Base-by-base conservation (phyloP, 2,797 vertebrate species). In the Neosalanx taihuensis region DNA sequence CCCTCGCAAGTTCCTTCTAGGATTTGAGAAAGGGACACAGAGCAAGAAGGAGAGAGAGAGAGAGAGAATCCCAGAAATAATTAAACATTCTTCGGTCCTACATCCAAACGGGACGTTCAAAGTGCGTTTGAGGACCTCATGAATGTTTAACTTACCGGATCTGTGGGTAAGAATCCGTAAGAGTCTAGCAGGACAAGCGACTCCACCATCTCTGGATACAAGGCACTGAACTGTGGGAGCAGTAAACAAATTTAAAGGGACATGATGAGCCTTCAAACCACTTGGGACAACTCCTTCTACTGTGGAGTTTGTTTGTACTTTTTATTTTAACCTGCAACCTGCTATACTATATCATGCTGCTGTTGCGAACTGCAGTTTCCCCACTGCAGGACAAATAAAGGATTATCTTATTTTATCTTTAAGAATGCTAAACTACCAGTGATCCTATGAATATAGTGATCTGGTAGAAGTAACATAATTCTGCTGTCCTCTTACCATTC, bases 171-270 rank as follows among this genome's bases (percentile, higher is more conserved):
- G 84, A 96, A 93, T 17, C 94, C 95, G 1, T 37, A 56, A 0
- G 85, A 80, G 75, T 97, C 96, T 86, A 98, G 84, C 41, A 97
- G 82, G 49, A 97, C 83, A 20, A 97, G n/a, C 35, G 89, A 87
- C 6, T 97, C 93, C 79, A 97, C 95, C 94, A 95, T 94, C 84
- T 98, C 95, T 0, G 96, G 95, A 86, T 94, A 98, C 78, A 94
- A 37, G 10, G 94, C 91, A 66, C 92, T 89, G 75, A 96, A 95
- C 96, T 98, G 78, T 2, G 7, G 13, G 3, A 46, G 13, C 41
- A n/a, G 30, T 62, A 5, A 56, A 56, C 51, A 73, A 73, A 82
- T 37, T 71, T 31, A 57, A 61, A 3, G 57, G 30, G 29, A 67
- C 31, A 67, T 56, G 9, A 70, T 64, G 26, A 6, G 37, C 12